Evolutionary conservation across 1,140 invertebrate genomes (phyloP), one percentile per base, ranked within the genome.

Genomic region (Pomacea maculata): DNA sequence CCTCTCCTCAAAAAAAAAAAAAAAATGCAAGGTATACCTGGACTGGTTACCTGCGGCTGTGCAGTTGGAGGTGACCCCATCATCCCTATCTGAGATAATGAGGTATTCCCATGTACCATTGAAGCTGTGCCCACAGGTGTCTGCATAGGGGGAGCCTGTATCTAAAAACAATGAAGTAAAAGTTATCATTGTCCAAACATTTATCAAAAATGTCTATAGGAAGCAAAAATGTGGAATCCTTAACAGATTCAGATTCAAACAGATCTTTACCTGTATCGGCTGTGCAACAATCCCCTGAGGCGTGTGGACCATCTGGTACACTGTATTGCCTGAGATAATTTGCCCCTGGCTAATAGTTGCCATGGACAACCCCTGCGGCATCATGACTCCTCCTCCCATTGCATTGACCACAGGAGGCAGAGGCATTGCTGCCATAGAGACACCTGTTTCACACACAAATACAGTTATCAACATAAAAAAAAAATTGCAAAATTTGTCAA

Each of bases 31-130:
- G 29, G 52, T 15, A 74, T 21, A 45, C n/a, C 68, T 70, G 34
- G 68, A 70, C 34, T 70, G 1, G 57, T 61, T 45, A 63, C 77
- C 72, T 57, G 34, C 57, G 17, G 73, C 71, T 79, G 82, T 72
- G 34, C 54, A 88, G 91, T 85, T 91, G 89, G 45, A 91, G 91
- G 90, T 84, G 91, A 92, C 63, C 90, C 87, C 87, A 93, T 94
- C 79, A 94, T 94, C 65, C 96, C 96, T 86, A 97, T 97, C 90
- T 97, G 96, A 52, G 95, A 95, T 12, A 97, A 93, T 4, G 96
- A 95, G 64, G 96, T 96, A 78, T 95, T 95, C 63, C 96, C 96
- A 88, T 96, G 95, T 67, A 96, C 94, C 85, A 94, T 82, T 87
- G 91, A 86, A 73, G 92, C 92, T 74, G 92, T 76, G 25, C 85